Evolutionary conservation across 1,140 invertebrate genomes (phyloP).

Genomic region (Sitodiplosis mosellana): DNA sequence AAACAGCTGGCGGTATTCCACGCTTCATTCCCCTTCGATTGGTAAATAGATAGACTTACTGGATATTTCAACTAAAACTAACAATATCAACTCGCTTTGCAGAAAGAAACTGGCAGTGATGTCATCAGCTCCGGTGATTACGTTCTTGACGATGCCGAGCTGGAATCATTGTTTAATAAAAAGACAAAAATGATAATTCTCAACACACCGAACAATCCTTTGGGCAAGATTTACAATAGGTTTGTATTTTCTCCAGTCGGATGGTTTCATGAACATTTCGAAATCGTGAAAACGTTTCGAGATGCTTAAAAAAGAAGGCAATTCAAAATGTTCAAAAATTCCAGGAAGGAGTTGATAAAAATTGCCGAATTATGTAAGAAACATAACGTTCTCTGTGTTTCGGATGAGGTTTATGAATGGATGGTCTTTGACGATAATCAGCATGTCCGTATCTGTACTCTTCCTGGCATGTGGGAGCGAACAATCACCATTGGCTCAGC

Average conservation of each 20-base stretch:
- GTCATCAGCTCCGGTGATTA: conserved; percentile 61
- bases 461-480: conserved; percentile 96
- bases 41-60: conserved; percentile 27
- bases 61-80: conserved; percentile 19
- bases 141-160: conserved; percentile 67
- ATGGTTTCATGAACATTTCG: no score
- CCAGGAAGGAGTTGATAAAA: conserved; percentile 42
- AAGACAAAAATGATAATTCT: conserved; percentile 92
- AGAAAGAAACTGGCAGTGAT: conserved; percentile 8
- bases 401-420: conserved; percentile 99
- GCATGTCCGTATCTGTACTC: conserved; percentile 79
- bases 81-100: conserved; percentile 46
- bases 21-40: conserved; percentile 76
- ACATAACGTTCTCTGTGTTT: conserved; percentile 76
- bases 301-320: no score
- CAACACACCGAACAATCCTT: conserved; percentile 92
- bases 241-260: no score
- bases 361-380: conserved; percentile 84
- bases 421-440: conserved; percentile 71
- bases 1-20: conserved; percentile 66
- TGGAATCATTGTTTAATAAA: conserved; percentile 63
- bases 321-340: no score
- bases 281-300: no score
- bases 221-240: conserved; percentile 67
- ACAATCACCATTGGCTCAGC: conserved; percentile 95